These are phyloP conservation scores for Coelogynopora nodosa DNA, from an alignment of 2,888 invertebrate species.

Conservation along the genomic window DNA sequence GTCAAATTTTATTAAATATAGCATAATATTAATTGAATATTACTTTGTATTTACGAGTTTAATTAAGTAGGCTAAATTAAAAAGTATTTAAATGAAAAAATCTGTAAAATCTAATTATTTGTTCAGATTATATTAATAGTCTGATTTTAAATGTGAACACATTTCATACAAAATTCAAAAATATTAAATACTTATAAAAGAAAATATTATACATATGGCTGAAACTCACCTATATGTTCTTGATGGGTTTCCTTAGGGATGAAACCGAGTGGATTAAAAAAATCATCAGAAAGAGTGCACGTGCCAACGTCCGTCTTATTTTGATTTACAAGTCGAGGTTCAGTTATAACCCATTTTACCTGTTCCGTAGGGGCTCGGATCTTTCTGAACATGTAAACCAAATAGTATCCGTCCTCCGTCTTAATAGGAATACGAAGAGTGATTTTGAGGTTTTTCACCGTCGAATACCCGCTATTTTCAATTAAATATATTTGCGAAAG, in stretches of 20 bases:
- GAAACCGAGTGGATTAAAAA: neutral
- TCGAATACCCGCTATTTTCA: neutral
- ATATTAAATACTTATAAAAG: no score
- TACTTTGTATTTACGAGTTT: no score
- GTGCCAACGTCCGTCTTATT: neutral
- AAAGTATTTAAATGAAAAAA: no score
- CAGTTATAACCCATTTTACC: neutral
- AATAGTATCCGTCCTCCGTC: neutral
- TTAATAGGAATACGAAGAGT: neutral
- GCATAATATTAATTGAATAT: no score
- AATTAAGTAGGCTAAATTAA: no score
- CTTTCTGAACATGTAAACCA: neutral
- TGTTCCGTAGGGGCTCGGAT: neutral
- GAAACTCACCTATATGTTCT: neutral
- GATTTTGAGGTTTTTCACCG: neutral
- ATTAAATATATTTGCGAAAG: neutral
- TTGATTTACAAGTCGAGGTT: neutral
- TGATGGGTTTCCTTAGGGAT: neutral
- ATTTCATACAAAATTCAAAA: no score
- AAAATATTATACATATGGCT: no score
- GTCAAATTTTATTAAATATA: no score
- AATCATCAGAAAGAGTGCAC: neutral
- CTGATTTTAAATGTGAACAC: no score
- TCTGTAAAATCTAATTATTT: no score
- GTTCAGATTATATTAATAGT: no score